Evolutionary conservation across 1,140 invertebrate genomes (phyloP).

Genomic region (Geopemphigus sp.): DNA sequence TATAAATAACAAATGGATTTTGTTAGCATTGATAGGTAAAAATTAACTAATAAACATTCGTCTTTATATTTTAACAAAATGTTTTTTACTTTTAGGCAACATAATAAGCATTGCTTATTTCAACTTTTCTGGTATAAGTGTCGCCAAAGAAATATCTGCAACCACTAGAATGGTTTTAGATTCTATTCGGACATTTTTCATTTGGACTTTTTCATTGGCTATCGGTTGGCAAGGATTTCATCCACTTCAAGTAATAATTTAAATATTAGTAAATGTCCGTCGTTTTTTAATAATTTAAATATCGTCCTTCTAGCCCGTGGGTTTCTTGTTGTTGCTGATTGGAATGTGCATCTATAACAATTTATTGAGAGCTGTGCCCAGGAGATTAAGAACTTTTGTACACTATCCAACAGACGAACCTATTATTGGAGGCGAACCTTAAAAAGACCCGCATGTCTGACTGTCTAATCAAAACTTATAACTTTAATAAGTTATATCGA

Average conservation of each 20-base stretch:
- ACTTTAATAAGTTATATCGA: background rate
- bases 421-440: conserved; percentile 17
- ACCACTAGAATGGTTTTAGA: conserved; percentile 92
- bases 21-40: conserved; percentile 67
- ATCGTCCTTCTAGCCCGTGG: conserved; percentile 62
- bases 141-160: conserved; percentile 91
- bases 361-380: conserved; percentile 56
- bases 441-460: background rate
- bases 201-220: conserved; percentile 78
- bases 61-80: conserved; percentile 12
- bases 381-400: conserved; percentile 38
- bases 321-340: conserved; percentile 69
- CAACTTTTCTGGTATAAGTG: conserved; percentile 91
- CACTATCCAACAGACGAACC: conserved; percentile 45
- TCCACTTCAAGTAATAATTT: conserved; percentile 66
- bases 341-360: conserved; percentile 81
- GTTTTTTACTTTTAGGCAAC: conserved; percentile 64
- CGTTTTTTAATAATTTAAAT: conserved; percentile 38
- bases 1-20: conserved; percentile 63
- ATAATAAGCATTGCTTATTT: conserved; percentile 92
- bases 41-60: background rate
- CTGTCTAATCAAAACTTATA: background rate
- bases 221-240: conserved; percentile 79
- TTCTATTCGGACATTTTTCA: conserved; percentile 81
- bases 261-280: background rate